A percentile compares a stretch with the other conserved stretches of the same genome.
These are phyloP conservation scores for Tenualosa ilisha DNA, from an alignment of 2,797 vertebrate species.

Conservation along the genomic window DNA sequence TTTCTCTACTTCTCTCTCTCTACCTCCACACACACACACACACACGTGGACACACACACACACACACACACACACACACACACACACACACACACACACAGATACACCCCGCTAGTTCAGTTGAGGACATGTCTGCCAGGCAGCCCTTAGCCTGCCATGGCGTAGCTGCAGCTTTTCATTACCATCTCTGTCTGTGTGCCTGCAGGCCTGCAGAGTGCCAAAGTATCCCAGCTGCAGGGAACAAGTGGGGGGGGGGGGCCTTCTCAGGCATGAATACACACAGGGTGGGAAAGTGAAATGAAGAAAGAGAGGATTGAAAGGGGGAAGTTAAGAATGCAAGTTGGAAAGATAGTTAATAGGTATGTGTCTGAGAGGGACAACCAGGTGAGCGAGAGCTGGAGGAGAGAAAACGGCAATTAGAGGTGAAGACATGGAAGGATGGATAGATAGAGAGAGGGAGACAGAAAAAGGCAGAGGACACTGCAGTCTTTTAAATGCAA, in stretches of 20 bases:
- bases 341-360: not conserved
- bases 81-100: not conserved
- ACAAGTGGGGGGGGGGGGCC: not conserved
- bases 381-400: not conserved
- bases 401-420: not conserved
- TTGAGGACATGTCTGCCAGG: not conserved
- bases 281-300: not conserved
- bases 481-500: not conserved
- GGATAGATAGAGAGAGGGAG: not conserved
- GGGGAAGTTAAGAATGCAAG: not conserved
- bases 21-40: not conserved
- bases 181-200: not conserved
- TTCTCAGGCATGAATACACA: not conserved
- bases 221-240: not conserved
- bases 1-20: not conserved
- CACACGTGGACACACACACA: not conserved
- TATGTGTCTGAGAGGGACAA: not conserved
- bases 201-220: not conserved
- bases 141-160: not conserved
- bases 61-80: not conserved
- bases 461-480: not conserved
- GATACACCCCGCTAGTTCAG: not conserved
- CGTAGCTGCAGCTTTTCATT: constrained; percentile 13
- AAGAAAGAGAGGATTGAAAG: not conserved
- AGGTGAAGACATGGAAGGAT: not conserved